Evolutionary conservation across 2,888 invertebrate species (phyloP).

Genomic region (Drosophila formosana): DNA sequence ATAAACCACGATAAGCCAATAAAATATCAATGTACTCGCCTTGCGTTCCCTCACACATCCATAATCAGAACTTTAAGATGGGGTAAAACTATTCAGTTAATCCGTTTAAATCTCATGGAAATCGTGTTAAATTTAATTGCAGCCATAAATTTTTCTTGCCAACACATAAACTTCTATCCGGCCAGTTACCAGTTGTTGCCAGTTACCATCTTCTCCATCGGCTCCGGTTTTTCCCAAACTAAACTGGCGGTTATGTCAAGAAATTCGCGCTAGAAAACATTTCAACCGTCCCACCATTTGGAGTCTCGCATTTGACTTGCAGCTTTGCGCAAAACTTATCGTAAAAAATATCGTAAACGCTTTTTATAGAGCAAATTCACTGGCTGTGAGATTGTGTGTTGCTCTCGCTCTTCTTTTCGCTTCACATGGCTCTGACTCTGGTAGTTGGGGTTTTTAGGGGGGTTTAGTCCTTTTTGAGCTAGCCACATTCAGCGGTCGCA

Average conservation of each 20-base stretch:
- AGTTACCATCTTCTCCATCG: constrained; percentile 1
- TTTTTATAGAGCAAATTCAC: constrained; percentile 62
- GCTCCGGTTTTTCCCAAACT: background rate
- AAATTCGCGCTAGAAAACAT: constrained; percentile 65
- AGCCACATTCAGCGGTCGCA: constrained; percentile 57
- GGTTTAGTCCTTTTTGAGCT: constrained; percentile 20
- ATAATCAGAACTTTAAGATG: constrained; percentile 48
- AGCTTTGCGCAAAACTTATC: constrained; percentile 60
- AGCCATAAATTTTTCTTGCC: constrained; percentile 72
- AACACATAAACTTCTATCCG: constrained; percentile 73
- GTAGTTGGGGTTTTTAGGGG: constrained; percentile 4
- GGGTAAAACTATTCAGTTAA: constrained; percentile 72
- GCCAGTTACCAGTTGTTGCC: constrained; percentile 37
- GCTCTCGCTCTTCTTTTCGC: background rate
- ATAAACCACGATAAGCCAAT: constrained; percentile 71
- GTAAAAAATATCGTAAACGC: constrained; percentile 69
- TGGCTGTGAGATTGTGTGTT: constrained; percentile 30
- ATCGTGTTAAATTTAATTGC: constrained; percentile 80
- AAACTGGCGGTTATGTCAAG: constrained; percentile 54
- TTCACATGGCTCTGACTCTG: constrained; percentile 1
- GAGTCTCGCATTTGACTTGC: constrained; percentile 72
- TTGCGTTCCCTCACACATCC: background rate
- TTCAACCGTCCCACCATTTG: constrained; percentile 53
- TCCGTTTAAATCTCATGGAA: constrained; percentile 74
- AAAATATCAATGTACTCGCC: constrained; percentile 71